phyloP scores from a whole-genome alignment of 1,140 invertebrate genomes.

The Cyclina sinensis region DNA sequence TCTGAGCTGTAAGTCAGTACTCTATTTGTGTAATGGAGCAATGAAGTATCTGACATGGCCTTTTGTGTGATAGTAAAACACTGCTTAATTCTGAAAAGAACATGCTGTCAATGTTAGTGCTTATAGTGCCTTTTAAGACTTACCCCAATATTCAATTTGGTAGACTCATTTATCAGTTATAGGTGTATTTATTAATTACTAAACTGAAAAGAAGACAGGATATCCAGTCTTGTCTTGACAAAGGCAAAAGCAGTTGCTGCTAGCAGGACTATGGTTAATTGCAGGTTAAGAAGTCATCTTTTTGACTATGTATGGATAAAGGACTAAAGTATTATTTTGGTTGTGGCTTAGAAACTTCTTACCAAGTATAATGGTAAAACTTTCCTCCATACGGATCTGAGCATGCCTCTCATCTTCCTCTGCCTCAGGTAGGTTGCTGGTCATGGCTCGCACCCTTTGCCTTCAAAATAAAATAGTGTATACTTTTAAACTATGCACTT shows the following conservation, averaged over 20 bases:
- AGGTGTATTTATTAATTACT: too few relatives aligned
- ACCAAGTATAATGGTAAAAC: conserved; percentile 98
- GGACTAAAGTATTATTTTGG: too few relatives aligned
- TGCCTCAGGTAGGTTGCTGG: conserved; percentile 78
- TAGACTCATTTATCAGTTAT: too few relatives aligned
- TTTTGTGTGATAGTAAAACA: conserved; percentile 99
- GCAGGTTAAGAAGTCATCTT: conserved; percentile 79
- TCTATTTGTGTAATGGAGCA: too few relatives aligned
- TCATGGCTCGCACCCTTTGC: conserved; percentile 79
- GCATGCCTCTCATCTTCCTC: conserved; percentile 83
- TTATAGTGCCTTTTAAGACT: too few relatives aligned
- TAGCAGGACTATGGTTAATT: conserved; percentile 75
- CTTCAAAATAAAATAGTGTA: conserved; percentile 67
- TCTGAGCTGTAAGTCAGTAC: too few relatives aligned
- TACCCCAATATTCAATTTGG: too few relatives aligned
- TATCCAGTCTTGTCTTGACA: conserved; percentile 82
- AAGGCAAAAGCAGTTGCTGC: neutral
- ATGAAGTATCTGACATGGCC: too few relatives aligned
- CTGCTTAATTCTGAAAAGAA: conserved; percentile 91
- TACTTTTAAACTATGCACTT: too few relatives aligned
- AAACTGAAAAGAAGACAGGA: too few relatives aligned
- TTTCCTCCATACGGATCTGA: conserved; percentile 92
- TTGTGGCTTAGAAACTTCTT: too few relatives aligned
- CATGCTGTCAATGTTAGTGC: too few relatives aligned
- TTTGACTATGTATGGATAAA: conserved; percentile 71